These are phyloP conservation scores for Nesogale talazaci DNA, from an alignment of 2,113 vertebrate species.

Conservation along the genomic window DNA sequence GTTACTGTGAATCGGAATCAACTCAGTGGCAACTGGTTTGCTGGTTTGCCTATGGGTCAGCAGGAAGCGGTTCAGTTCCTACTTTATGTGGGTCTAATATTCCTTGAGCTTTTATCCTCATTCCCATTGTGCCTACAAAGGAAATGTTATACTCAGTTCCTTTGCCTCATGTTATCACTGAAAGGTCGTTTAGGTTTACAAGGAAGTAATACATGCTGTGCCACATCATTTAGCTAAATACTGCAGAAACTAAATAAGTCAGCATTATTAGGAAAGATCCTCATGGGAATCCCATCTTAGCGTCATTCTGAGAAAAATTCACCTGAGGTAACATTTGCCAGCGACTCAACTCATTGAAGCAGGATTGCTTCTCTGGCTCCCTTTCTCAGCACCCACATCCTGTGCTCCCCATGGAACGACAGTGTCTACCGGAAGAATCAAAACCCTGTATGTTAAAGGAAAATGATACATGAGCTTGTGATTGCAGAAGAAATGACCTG, in stretches of 20 bases:
- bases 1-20: too few species aligned
- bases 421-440: background rate
- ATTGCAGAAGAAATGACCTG: background rate
- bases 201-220: background rate
- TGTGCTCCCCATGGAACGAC: background rate
- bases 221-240: background rate
- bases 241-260: background rate
- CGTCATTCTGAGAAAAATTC: background rate
- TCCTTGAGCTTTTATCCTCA: background rate
- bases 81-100: background rate
- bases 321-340: background rate
- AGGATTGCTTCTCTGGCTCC: too few species aligned
- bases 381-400: background rate
- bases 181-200: background rate
- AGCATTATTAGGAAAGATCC: background rate
- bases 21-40: background rate
- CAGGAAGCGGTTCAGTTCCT: background rate
- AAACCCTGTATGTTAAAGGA: background rate
- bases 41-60: background rate
- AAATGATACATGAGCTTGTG: background rate
- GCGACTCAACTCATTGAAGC: background rate
- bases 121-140: slow-evolving; percentile 38
- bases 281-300: background rate
- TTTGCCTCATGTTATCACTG: background rate
- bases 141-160: background rate